phyloP scores from a whole-genome alignment of 2,113 vertebrate species.

The Mirounga angustirostris region DNA sequence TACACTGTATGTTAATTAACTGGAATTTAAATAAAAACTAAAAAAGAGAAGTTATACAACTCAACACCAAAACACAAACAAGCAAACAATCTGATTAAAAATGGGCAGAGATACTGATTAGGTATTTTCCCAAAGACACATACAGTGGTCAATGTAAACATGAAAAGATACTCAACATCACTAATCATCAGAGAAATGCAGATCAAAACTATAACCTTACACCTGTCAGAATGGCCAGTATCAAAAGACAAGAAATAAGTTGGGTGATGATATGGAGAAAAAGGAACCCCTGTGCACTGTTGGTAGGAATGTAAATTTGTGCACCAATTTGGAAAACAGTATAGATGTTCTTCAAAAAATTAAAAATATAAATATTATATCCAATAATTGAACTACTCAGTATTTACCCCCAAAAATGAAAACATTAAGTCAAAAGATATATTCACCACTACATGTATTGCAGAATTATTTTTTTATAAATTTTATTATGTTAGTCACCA shows the following conservation, averaged over 20 bases:
- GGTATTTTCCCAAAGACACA: background rate
- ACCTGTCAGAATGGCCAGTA: background rate
- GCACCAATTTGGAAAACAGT: background rate
- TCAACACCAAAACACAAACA: background rate
- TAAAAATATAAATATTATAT: background rate
- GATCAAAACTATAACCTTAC: background rate
- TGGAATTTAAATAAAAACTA: background rate
- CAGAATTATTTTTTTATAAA: background rate
- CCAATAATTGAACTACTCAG: background rate
- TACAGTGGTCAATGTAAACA: background rate
- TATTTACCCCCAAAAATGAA: background rate
- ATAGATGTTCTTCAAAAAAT: background rate
- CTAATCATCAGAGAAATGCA: background rate
- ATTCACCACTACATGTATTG: background rate
- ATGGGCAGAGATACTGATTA: background rate
- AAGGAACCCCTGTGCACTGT: background rate
- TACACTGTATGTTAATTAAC: background rate
- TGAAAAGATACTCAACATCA: background rate
- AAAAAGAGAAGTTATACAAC: background rate
- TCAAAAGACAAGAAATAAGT: background rate
- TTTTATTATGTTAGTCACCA: no score
- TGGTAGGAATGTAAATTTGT: background rate
- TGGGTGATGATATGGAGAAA: background rate
- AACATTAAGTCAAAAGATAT: background rate
- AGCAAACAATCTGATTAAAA: background rate